Conservation (phyloP, 2,113 vertebrate genomes). For the Parus major region DNA sequence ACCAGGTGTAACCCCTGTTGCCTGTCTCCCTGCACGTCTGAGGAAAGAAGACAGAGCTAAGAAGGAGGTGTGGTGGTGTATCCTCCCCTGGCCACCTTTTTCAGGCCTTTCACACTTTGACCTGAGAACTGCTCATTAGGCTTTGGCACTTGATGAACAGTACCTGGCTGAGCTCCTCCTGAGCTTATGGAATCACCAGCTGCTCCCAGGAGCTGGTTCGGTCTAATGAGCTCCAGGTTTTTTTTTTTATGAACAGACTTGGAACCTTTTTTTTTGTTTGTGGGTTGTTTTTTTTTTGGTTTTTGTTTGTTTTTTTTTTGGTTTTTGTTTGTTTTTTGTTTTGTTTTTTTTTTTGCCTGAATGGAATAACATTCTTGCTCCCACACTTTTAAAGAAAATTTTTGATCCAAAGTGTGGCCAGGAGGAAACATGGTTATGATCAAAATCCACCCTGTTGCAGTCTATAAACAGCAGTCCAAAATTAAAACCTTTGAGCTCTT, state of each 20-base stretch:
- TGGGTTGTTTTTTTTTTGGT: too few relatives aligned
- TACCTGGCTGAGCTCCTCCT: background rate
- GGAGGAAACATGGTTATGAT: background rate
- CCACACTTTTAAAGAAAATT: background rate
- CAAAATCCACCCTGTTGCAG: fast-evolving
- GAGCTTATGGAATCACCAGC: background rate
- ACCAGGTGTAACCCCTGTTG: background rate
- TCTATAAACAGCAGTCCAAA: background rate
- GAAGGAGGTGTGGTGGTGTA: background rate
- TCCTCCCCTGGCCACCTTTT: background rate
- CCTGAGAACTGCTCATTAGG: background rate
- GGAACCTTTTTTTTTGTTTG: background rate
- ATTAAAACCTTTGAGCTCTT: background rate
- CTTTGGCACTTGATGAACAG: background rate
- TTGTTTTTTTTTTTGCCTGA: too few relatives aligned
- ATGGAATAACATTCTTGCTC: background rate
- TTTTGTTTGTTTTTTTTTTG: background rate
- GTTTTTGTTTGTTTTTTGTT: background rate
- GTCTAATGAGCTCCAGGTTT: background rate
- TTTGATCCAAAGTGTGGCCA: background rate
- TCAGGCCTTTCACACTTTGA: background rate
- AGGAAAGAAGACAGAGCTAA: background rate
- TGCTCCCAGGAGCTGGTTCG: background rate
- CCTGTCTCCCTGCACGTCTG: background rate
- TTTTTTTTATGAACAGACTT: background rate